Conservation (phyloP, 1,140 invertebrate species). For the Musca vetustissima region DNA sequence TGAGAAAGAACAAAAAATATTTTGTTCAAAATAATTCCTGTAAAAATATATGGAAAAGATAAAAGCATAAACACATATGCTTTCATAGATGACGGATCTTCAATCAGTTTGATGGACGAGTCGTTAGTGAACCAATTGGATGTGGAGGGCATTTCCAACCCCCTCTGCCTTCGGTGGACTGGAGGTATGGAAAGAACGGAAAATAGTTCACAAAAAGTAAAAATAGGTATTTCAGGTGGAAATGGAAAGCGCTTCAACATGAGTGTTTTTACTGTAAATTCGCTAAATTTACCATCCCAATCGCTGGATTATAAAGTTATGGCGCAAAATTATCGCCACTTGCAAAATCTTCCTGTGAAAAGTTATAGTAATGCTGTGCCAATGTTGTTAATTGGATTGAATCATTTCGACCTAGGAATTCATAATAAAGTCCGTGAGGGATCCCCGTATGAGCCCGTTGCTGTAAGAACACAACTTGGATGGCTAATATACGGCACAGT, state of each 20-base stretch:
- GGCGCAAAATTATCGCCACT: too few relatives aligned
- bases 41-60: background rate
- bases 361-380: too few relatives aligned
- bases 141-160: background rate
- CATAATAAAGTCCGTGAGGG: too few relatives aligned
- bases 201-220: background rate
- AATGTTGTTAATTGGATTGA: too few relatives aligned
- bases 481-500: too few relatives aligned
- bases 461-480: too few relatives aligned
- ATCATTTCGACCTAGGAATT: too few relatives aligned
- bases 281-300: background rate
- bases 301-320: too few relatives aligned
- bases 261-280: background rate
- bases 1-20: too few relatives aligned
- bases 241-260: background rate
- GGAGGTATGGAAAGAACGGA: background rate
- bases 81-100: background rate
- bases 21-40: background rate
- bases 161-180: background rate
- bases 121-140: background rate
- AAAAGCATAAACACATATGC: background rate
- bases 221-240: background rate
- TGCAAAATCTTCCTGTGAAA: too few relatives aligned
- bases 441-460: too few relatives aligned
- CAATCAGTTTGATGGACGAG: slow-evolving; percentile 1